phyloP scores from a whole-genome alignment of 1,140 invertebrate species.

The Bombyx mori region ASM3026992v2 NC_085131.1:6903501-6904000 shows the following conservation, averaged over 20 bases:
- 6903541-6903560: too few relatives aligned
- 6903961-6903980: slow-evolving; percentile 71
- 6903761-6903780: slow-evolving; percentile 24
- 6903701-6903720: neutral
- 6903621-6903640: too few relatives aligned
- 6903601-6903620: too few relatives aligned
- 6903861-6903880: slow-evolving; percentile 65
- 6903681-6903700: too few relatives aligned
- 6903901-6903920: slow-evolving; percentile 34
- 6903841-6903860: slow-evolving; percentile 71
- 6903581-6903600: too few relatives aligned
- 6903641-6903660: too few relatives aligned
- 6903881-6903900: slow-evolving; percentile 51
- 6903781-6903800: slow-evolving; percentile 46
- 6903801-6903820: slow-evolving; percentile 69
- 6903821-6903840: slow-evolving; percentile 72
- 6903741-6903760: slow-evolving; percentile 11
- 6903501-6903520: too few relatives aligned
- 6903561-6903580: too few relatives aligned
- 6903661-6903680: too few relatives aligned
- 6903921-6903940: slow-evolving; percentile 30
- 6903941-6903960: slow-evolving; percentile 65
- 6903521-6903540: too few relatives aligned
- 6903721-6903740: neutral
- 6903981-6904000: slow-evolving; percentile 69